A percentile compares a stretch with the other conserved stretches of the same genome.
Conservation (phyloP, 2,797 vertebrate genomes). For the Catamblyrhynchus diadema region DNA sequence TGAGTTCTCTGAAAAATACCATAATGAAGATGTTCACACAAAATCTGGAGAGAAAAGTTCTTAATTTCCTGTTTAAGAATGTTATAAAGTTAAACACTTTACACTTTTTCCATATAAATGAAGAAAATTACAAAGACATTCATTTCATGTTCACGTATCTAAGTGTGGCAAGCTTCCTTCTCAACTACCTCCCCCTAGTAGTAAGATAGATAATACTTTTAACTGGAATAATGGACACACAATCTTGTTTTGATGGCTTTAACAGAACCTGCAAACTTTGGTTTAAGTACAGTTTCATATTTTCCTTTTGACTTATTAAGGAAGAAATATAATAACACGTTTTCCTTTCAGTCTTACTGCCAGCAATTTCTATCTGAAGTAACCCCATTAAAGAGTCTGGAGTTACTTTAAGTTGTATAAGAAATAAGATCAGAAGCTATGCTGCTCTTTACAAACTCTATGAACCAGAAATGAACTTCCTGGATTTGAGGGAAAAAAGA, state of each 20-base stretch:
- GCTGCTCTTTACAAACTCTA: not conserved
- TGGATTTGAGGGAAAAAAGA: not conserved
- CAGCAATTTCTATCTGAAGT: not conserved
- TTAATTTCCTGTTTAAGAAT: not conserved
- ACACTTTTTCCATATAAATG: conserved; percentile 19
- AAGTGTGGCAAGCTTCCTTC: not conserved
- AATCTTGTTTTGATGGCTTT: not conserved
- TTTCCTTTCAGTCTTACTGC: not conserved
- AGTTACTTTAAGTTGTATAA: not conserved
- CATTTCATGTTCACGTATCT: not conserved
- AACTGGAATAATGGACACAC: not conserved
- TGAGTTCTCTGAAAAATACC: conserved; percentile 51
- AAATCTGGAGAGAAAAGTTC: conserved; percentile 15
- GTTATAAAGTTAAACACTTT: conserved; percentile 32
- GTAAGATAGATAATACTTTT: not conserved
- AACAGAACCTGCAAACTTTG: not conserved
- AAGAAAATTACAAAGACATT: conserved; percentile 15
- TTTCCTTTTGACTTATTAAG: not conserved
- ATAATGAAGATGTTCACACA: conserved; percentile 38
- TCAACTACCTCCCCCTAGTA: not conserved
- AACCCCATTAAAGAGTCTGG: not conserved
- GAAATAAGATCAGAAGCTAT: not conserved
- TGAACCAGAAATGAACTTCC: not conserved
- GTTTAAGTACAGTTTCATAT: not conserved
- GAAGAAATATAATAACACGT: rapidly evolving